Evolutionary conservation across 1,140 invertebrate species (phyloP), one percentile per base, ranked within the genome.

Genomic region (Pogonomyrmex barbatus): DNA sequence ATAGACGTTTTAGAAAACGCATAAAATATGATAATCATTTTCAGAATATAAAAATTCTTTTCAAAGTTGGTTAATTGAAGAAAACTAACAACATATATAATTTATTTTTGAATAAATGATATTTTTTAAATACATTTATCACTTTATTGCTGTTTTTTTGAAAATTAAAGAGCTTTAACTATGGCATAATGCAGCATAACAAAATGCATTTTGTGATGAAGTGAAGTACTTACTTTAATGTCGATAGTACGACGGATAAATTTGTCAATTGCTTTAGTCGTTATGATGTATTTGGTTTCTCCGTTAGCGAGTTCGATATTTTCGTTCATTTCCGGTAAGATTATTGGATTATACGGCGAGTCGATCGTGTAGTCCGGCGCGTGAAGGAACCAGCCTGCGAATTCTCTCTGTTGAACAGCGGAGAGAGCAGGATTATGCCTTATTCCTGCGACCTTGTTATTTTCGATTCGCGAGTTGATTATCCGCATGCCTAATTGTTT

Each of bases 341-440:
- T 94, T 52, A 97, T 96, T 0, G 97, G 97, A 92, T 96, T 96
- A 88, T 97, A 98, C 91, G 54, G 96, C 94, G 92, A 97, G 89
- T 97, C 96, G 70, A 97, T 94, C 81, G 97, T 96, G 45, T 96
- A 96, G 85, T 96, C 96, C 0, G 95, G 93, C 12, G 96, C 95
- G 77, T 97, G 96, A 88, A 96, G 96, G 89, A 99, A 98, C 99
- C 99, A 99, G 1, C 98, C 98, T 9, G 98, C 97, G 70, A 99
- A 96, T 95, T 99, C 98, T 94, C 98, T 96, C 93, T 99, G 98
- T 92, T 99, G 97, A 4, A 97, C 91, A 9, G 97, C 97, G 9
- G 97, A 97, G 62, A 99, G 95, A 12, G 97, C 97, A 2, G 99
- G 98, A 95, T 99, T 97, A 92, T 99, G 99, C 82, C 97, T 96